A percentile compares a stretch with the other conserved stretches of the same genome.
phyloP scores from a whole-genome alignment of 2,888 invertebrate species.

The Therioaphis trifolii region DNA sequence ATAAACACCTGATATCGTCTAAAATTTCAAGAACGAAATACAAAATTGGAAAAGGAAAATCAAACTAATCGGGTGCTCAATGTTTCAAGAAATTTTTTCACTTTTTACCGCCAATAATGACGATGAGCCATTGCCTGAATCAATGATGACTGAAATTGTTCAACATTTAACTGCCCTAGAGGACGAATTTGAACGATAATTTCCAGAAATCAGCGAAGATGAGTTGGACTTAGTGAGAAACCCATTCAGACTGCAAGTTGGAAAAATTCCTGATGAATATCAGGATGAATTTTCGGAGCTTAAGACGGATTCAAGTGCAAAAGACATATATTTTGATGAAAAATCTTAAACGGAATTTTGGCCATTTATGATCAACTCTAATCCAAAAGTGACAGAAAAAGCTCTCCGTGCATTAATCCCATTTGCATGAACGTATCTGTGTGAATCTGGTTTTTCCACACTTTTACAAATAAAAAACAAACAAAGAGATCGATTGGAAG shows the following conservation, averaged over 20 bases:
- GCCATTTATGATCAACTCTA: too few relatives aligned
- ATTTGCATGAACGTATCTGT: too few relatives aligned
- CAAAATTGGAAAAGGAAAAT: conserved; percentile 59
- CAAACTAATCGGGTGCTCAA: conserved; percentile 33
- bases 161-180: conserved; percentile 51
- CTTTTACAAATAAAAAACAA: too few relatives aligned
- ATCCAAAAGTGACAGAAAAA: too few relatives aligned
- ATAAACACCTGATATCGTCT: too few relatives aligned
- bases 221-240: not conserved
- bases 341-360: too few relatives aligned
- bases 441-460: too few relatives aligned
- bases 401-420: too few relatives aligned
- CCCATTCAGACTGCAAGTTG: conserved; percentile 25
- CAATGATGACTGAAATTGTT: conserved; percentile 33
- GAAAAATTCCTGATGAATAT: conserved; percentile 36
- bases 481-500: too few relatives aligned
- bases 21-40: conserved; percentile 56
- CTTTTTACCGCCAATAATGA: conserved; percentile 23
- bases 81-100: conserved; percentile 54
- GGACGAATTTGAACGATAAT: conserved; percentile 15
- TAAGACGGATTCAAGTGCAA: conserved; percentile 4
- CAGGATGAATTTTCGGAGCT: conserved; percentile 20
- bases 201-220: conserved; percentile 3
- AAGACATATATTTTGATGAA: not conserved
- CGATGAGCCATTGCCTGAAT: conserved; percentile 2